Percentiles rank a stretch among this genome's conserved stretches.
Evolutionary conservation across 2,113 vertebrate genomes (phyloP).

Genomic region (Pelvicachromis taeniatus): DNA sequence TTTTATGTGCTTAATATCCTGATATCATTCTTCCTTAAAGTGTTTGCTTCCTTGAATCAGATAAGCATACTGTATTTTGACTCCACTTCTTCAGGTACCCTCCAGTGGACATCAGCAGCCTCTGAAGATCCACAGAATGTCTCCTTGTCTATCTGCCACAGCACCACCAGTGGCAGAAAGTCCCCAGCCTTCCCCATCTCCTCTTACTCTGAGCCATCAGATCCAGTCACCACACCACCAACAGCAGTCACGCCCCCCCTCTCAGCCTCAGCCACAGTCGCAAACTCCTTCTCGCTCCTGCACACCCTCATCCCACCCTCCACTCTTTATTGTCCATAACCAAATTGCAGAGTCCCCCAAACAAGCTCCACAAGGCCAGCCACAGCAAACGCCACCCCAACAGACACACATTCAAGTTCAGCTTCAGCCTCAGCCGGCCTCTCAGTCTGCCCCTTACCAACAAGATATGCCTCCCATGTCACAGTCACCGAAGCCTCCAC

Average conservation of each 20-base stretch:
- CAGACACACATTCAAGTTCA: constrained; percentile 66
- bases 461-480: constrained; percentile 69
- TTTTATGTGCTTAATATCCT: background rate
- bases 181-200: constrained; percentile 77
- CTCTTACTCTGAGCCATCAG: constrained; percentile 79
- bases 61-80: background rate
- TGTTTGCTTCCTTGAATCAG: background rate
- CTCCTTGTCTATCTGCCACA: constrained; percentile 60
- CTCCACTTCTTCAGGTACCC: constrained; percentile 74
- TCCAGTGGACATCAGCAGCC: constrained; percentile 77
- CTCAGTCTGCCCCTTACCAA: constrained; percentile 64
- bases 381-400: constrained; percentile 51
- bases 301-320: constrained; percentile 76
- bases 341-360: constrained; percentile 75
- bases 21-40: background rate
- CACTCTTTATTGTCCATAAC: constrained; percentile 83
- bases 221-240: constrained; percentile 77
- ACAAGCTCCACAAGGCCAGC: constrained; percentile 36
- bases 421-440: constrained; percentile 55
- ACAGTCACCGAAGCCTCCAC: constrained; percentile 67
- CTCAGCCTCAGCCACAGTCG: constrained; percentile 78
- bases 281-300: constrained; percentile 82
- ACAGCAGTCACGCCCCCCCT: constrained; percentile 76
- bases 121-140: constrained; percentile 78
- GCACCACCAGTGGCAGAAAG: constrained; percentile 63